phyloP scores from a whole-genome alignment of 2,797 vertebrate genomes.

The Onychomys torridus region DNA sequence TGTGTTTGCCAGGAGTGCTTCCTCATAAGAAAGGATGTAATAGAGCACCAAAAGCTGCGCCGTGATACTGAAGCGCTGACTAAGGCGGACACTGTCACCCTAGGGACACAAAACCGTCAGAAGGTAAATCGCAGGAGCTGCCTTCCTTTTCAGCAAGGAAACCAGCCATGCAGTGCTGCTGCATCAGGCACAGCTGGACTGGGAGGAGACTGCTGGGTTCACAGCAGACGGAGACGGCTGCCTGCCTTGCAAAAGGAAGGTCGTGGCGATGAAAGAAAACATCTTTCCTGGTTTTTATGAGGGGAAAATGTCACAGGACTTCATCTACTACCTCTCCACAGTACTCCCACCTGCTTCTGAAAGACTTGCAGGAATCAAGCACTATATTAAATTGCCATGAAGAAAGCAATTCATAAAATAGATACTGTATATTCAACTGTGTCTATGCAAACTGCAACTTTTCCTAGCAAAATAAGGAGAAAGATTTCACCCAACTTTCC shows the following conservation, averaged over 20 bases:
- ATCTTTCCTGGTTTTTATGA: not conserved
- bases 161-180: not conserved
- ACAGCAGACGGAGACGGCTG: constrained; percentile 26
- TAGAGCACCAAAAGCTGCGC: constrained; percentile 97
- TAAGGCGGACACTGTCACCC: constrained; percentile 89
- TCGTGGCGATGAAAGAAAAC: not conserved
- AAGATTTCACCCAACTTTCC: constrained; percentile 39
- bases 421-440: not conserved
- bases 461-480: constrained; percentile 1
- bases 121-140: not conserved
- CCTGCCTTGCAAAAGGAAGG: constrained; percentile 40
- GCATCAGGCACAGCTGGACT: not conserved
- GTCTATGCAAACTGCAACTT: constrained; percentile 17
- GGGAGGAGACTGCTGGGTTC: not conserved
- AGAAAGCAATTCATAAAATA: constrained; percentile 51
- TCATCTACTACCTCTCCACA: constrained; percentile 1
- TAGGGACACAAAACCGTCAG: constrained; percentile 76
- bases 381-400: constrained; percentile 23
- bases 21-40: constrained; percentile 97
- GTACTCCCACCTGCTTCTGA: constrained; percentile 20
- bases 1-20: constrained; percentile 95
- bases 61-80: constrained; percentile 94
- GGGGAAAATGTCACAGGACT: not conserved
- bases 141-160: not conserved
- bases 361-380: constrained; percentile 1